Conservation (phyloP, 2,888 invertebrate species). For the Caenorhabditis sp. region DNA sequence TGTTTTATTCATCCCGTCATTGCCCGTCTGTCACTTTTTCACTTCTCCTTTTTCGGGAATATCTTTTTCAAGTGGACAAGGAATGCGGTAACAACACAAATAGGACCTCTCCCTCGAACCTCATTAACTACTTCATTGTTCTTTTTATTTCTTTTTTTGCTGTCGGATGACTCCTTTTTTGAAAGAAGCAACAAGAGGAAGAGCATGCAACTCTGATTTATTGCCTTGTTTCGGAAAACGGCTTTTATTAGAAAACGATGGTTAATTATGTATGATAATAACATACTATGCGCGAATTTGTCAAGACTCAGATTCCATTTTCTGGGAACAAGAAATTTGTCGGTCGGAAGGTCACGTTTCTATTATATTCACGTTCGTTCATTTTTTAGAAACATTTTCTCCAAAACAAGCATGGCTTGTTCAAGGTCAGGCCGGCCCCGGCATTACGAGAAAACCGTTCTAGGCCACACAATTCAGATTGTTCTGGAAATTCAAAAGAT, state of each 20-base stretch:
- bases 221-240: conserved; percentile 2
- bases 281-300: background rate
- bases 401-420: too few species aligned
- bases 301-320: background rate
- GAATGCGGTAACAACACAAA: background rate
- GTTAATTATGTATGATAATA: background rate
- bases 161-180: conserved; percentile 1
- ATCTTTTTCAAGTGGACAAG: conserved; percentile 25
- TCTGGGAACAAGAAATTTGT: too few species aligned
- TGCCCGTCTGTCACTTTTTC: background rate
- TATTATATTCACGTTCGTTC: too few species aligned
- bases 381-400: too few species aligned
- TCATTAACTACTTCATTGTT: conserved; percentile 35
- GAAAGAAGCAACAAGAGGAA: conserved; percentile 2
- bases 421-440: too few species aligned
- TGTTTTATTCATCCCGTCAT: too few species aligned
- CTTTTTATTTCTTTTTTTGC: conserved; percentile 27
- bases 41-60: conserved; percentile 13
- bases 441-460: too few species aligned
- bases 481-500: too few species aligned
- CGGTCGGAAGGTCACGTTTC: too few species aligned
- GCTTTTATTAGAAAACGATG: conserved; percentile 1
- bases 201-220: conserved; percentile 7
- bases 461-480: too few species aligned
- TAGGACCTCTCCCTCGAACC: too few species aligned